Evolutionary conservation across 2,113 vertebrate genomes (phyloP), one percentile per base, ranked within the genome.

Genomic region (Osmerus eperlanus): DNA sequence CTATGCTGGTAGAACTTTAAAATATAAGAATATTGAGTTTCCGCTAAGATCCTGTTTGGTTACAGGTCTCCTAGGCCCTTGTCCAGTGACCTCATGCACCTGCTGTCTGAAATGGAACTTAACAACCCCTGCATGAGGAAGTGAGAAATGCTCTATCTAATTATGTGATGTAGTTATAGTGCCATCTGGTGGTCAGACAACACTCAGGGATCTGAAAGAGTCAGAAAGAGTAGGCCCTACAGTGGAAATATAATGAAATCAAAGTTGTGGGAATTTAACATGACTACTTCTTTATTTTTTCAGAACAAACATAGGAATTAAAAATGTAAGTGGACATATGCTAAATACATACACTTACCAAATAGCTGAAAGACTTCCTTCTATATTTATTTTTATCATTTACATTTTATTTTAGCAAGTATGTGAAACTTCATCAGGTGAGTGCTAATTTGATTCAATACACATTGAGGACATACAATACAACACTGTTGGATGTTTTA

Each of bases 21-120:
- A 19, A 36, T 36, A 36, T 36, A 36, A n/a, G 23, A 21, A 59
- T 2, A 71, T 59, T 77, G 28, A 36, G 7, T 63, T 64, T 25
- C 12, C n/a, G 51, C 32, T 41, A n/a, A 18, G 61, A 66, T 67
- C 16, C 77, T 18, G 68, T 25, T 32, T 18, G 25, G 16, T 67
- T 82, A 68, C 78, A 94, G 93, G 76, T 84, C 87, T 59, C 80
- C 76, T 60, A 86, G 70, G 6, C 73, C 69, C 0, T 23, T 84
- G 13, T 55, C 81, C 76, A 79, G 75, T 62, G 83, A 87, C 4
- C 74, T 88, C 64, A 74, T 72, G 21, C 82, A 74, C 1, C 77
- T 79, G 73, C 61, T 89, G 61, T 72, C 87, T n/a, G 51, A 2
- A 6, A n/a, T 68, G 74, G 78, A 74, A 41, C 70, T 83, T 0